phyloP scores from a whole-genome alignment of 92 coral and sea anemone species.

The Epizoanthus illoricatus region DNA sequence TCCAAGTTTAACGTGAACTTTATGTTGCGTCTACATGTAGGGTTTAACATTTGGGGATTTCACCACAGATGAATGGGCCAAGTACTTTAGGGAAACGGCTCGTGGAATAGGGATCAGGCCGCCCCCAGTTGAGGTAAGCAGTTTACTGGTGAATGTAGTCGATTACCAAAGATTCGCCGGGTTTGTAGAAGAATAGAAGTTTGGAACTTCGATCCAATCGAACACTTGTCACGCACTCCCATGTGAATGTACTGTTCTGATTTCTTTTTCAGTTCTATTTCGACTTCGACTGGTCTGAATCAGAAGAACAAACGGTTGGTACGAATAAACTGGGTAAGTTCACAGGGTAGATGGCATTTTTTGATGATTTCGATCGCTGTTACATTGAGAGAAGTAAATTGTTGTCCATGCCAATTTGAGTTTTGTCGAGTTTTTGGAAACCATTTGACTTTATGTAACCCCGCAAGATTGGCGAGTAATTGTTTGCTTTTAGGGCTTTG shows the following conservation, averaged over 20 bases:
- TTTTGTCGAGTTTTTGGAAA: no score
- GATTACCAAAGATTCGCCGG: no score
- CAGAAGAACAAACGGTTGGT: constrained; percentile 55
- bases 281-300: constrained; percentile 66
- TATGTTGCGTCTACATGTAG: constrained; percentile 43
- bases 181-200: no score
- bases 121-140: constrained; percentile 79
- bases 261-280: constrained; percentile 64
- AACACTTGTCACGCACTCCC: constrained; percentile 33
- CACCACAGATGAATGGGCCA: constrained; percentile 79
- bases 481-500: no score
- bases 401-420: no score
- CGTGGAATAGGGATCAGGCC: constrained; percentile 55
- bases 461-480: no score
- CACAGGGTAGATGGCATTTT: neutral
- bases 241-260: constrained; percentile 2
- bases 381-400: no score
- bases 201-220: no score
- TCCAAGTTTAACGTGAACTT: neutral
- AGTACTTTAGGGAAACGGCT: constrained; percentile 61
- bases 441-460: no score
- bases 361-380: no score
- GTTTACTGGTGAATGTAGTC: neutral
- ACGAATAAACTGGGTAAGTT: constrained; percentile 31
- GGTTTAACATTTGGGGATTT: constrained; percentile 81